Percentiles rank a stretch among this genome's conserved stretches.
Evolutionary conservation across 2,113 vertebrate genomes (phyloP).

Genomic region (Paradoxurus hermaphroditus): DNA sequence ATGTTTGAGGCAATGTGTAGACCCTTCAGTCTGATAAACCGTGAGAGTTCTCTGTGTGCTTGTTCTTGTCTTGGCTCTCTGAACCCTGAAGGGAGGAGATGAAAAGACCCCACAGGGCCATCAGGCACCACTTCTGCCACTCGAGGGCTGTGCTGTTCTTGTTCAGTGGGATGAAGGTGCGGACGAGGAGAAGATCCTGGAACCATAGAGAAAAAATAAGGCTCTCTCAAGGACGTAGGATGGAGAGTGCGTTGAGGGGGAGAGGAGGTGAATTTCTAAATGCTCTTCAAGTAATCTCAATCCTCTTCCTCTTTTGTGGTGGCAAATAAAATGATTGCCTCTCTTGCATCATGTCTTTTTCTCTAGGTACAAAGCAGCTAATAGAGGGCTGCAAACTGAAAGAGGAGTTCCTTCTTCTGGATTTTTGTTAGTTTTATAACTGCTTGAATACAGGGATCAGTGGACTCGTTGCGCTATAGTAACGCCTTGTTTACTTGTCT

Average conservation of each 20-base stretch:
- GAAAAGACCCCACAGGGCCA: not conserved
- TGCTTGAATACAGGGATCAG: not conserved
- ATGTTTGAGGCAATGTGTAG: not conserved
- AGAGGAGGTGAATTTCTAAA: not conserved
- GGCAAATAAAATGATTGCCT: not conserved
- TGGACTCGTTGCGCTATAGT: not conserved
- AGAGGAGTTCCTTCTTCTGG: not conserved
- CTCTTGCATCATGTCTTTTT: not conserved
- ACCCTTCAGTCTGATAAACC: not conserved
- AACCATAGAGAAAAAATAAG: not conserved
- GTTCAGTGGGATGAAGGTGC: not conserved
- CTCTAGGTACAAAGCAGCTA: not conserved
- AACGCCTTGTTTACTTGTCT: not conserved
- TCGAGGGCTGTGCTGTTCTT: not conserved
- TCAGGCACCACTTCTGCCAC: not conserved
- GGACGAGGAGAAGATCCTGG: not conserved
- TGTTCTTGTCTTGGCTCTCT: not conserved
- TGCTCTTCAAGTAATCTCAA: not conserved
- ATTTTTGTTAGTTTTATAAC: not conserved
- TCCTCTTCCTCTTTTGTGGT: not conserved
- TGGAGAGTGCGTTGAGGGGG: not conserved
- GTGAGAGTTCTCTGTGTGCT: not conserved
- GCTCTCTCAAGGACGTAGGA: not conserved
- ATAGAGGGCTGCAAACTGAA: not conserved
- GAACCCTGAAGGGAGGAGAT: not conserved